Base-by-base conservation (phyloP, 2,113 vertebrate genomes). In the Arizona elegans region DNA sequence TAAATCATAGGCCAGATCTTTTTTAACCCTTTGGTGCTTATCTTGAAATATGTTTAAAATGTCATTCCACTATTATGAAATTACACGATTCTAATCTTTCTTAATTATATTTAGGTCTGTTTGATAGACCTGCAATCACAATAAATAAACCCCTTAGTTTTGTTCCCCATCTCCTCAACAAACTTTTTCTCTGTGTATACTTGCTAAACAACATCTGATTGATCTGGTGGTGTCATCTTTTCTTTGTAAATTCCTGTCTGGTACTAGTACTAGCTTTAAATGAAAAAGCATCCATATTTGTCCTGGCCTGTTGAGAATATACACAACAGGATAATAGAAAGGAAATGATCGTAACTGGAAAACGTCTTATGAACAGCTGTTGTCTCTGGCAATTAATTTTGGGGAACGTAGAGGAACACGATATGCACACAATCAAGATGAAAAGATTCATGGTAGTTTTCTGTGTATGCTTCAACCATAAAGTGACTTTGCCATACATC, bases 401-500 rank as follows among this genome's bases (percentile, higher is more conserved):
- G 24, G 59, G 89, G 1, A 90, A 70, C 2, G 33, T 9, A 26
- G 29, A 91, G 29, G 26, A 70, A 75, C 59, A 38, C 5, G 86
- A 52, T 17, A 26, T 55, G 9, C 5, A 29, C 9, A 9, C 50
- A 4, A 50, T 89, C 1, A n/a, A 59, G 87, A 90, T 17, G 21
- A 55, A 88, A 88, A 19, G 33, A 24, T 55, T 43, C 75, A 26
- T 21, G 52, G 21, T 50, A 8, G 38, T 26, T 3, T 6, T 24
- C 0, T 0, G 1, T 8, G 0, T n/a, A 3, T 58, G 23, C 21
- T 59, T 89, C 43, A n/a, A n/a, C 29, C 65, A n/a, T 70, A 70
- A 70, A 75, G 13, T 2, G 0, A 75, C 13, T 75, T 75, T 33
- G n/a, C 13, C n/a, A 33, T 17, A 17, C 65, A 33, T 33, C 33